phyloP scores from a whole-genome alignment of 2,888 invertebrate species.

The Stenodera caucasica region DNA sequence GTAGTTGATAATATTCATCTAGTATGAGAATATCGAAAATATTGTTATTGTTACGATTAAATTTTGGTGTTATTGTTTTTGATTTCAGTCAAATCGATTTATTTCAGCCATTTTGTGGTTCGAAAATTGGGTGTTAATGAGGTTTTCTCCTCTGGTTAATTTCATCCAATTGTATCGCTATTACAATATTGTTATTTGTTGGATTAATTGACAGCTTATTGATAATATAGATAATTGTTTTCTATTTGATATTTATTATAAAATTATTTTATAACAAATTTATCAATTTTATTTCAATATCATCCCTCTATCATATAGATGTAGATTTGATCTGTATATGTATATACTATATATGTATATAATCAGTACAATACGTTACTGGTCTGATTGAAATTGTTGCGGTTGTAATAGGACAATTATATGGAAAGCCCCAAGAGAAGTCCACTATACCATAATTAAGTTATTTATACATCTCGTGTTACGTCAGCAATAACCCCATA shows the following conservation, averaged over 20 bases:
- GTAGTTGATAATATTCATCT: background rate
- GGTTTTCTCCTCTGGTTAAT: background rate
- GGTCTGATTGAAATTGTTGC: conserved; percentile 19
- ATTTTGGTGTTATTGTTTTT: conserved; percentile 3
- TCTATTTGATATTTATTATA: background rate
- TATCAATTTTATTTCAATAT: no score
- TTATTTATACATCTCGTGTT: conserved; percentile 20
- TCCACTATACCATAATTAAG: conserved; percentile 17
- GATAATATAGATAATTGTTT: background rate
- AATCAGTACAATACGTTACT: conserved; percentile 14
- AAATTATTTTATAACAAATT: no score
- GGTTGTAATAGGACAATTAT: conserved; percentile 21
- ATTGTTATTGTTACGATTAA: background rate
- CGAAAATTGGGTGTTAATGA: background rate
- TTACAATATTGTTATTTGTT: background rate
- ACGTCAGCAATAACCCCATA: conserved; percentile 9
- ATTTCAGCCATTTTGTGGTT: background rate
- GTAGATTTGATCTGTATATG: conserved; percentile 8
- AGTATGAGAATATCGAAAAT: background rate
- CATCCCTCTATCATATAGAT: no score
- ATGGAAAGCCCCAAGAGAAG: conserved; percentile 16
- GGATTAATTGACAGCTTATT: background rate
- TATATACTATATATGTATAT: conserved; percentile 9
- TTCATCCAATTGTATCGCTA: background rate
- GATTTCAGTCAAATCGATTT: background rate